Conservation (phyloP, 2,113 vertebrate genomes). For the Macrotis lagotis region DNA sequence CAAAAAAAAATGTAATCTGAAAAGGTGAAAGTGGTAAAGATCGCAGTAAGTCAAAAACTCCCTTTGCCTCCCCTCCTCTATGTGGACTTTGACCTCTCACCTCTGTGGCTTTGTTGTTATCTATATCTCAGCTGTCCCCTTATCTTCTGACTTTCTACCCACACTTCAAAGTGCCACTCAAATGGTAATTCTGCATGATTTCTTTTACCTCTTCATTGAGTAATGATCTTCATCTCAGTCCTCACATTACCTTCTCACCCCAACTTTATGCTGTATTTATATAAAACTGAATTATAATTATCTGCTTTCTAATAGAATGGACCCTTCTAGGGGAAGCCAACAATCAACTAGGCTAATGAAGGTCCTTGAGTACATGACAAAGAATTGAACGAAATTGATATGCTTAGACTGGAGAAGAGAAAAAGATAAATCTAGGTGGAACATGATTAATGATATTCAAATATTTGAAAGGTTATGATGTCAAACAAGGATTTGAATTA, state of each 20-base stretch:
- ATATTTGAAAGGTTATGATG: too few species aligned
- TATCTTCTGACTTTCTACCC: neutral
- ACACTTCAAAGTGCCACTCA: neutral
- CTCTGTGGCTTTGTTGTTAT: neutral
- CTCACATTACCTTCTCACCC: neutral
- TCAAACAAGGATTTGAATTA: too few species aligned
- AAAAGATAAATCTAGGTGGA: too few species aligned
- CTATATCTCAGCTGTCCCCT: neutral
- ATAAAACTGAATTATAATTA: neutral
- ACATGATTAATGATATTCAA: too few species aligned
- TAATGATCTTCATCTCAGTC: neutral
- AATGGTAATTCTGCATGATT: neutral
- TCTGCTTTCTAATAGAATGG: neutral
- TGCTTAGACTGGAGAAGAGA: too few species aligned
- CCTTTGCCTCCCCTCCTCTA: neutral
- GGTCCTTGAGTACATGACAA: too few species aligned
- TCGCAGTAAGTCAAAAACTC: neutral
- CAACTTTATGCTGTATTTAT: neutral
- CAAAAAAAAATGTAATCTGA: too few species aligned
- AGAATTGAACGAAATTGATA: too few species aligned
- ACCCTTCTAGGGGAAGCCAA: too few species aligned
- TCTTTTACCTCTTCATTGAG: neutral
- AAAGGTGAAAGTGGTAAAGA: neutral
- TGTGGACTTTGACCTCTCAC: neutral
- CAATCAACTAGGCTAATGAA: too few species aligned